Evolutionary conservation across 2,797 vertebrate species (phyloP).

Genomic region (Sylvilagus floridanus): DNA sequence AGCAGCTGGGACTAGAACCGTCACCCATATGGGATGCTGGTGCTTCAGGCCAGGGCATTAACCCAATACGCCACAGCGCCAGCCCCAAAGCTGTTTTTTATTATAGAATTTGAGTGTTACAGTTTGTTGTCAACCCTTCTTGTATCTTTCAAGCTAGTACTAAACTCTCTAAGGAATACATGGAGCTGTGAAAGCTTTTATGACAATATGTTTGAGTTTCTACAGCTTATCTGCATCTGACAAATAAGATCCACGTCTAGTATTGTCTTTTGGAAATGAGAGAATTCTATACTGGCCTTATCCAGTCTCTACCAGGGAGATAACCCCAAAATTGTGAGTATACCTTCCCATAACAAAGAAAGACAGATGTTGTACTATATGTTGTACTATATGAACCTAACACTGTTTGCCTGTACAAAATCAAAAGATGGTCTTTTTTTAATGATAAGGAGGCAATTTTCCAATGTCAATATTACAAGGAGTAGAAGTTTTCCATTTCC

Average conservation of each 20-base stretch:
- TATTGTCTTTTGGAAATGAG: neutral
- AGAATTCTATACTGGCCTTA: neutral
- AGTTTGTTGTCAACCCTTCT: neutral
- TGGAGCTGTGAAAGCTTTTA: neutral
- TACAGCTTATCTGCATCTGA: neutral
- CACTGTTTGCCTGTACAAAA: neutral
- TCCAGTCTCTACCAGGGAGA: neutral
- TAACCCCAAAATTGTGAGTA: neutral
- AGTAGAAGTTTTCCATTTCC: neutral
- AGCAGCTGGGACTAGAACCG: no score
- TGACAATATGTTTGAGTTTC: neutral
- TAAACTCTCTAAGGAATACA: neutral
- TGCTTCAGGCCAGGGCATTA: no score
- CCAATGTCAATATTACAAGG: neutral
- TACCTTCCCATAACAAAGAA: neutral
- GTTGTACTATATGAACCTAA: neutral
- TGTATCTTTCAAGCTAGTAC: neutral
- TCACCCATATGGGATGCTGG: no score
- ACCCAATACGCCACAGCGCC: no score
- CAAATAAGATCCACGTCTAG: neutral
- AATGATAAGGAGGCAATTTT: slow-evolving; percentile 31
- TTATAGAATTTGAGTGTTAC: neutral
- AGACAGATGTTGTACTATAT: neutral
- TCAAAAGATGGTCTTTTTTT: neutral
- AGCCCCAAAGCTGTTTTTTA: no score